These are phyloP conservation scores for Bombyx mori DNA, from an alignment of 1,140 invertebrate species.

Conservation along the genomic window ASM3026992v2 NC_085121.1:5597501-5598000, in stretches of 20 bases:
- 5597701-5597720: constrained; percentile 73
- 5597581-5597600: no score
- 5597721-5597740: constrained; percentile 95
- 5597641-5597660: constrained; percentile 15
- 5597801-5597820: background rate
- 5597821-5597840: background rate
- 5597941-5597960: background rate
- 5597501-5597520: no score
- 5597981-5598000: no score
- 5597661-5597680: constrained; percentile 93
- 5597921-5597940: background rate
- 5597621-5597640: constrained; percentile 17
- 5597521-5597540: no score
- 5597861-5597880: background rate
- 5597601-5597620: no score
- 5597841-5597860: background rate
- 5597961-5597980: no score
- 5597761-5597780: constrained; percentile 94
- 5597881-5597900: background rate
- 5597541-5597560: no score
- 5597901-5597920: background rate
- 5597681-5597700: constrained; percentile 92
- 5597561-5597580: no score
- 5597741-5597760: constrained; percentile 96
- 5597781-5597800: constrained; percentile 7